Evolutionary conservation across 2,888 invertebrate species (phyloP), one percentile per base, ranked within the genome.

Genomic region (Criorhina ranunculi): DNA sequence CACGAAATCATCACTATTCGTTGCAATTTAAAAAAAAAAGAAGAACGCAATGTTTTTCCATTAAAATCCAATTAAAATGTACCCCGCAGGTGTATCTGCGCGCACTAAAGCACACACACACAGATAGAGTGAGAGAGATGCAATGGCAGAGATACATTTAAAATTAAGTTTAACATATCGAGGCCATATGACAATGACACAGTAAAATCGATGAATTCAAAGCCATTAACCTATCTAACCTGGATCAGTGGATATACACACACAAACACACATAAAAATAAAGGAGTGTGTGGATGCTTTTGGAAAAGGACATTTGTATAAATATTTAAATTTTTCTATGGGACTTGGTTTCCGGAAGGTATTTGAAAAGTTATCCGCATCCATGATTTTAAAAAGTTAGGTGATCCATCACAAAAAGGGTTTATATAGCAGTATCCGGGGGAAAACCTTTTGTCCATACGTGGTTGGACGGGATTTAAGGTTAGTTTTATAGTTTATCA

Each of bases 51-150:
- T 79, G 73, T 77, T 79, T 24, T 83, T 79, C 31, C 79, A 83
- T 79, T 79, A 79, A 83, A 83, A 79, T 77, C 67, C 83, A 83
- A 83, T 83, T 83, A 83, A 83, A 83, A 79, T 44, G 57, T 15
- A 55, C 69, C 67, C 66, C 78, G 83, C 83, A 83, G 79, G 83
- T 79, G 78, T 73, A 73, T 66, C 40, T 19, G 17, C 11, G 49
- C 62, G 37, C 72, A 77, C n/a, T n/a, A n/a, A n/a, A n/a, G n/a
- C 67, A 35, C 53, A 9, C 29, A 24, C 24, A 29, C 24, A 17
- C 33, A 29, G 8, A 24, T 1, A 33, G 7, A 44, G 7, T 15
- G 24, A 44, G 31, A 8, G 37, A 33, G n/a, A n/a, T n/a, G n/a
- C n/a, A n/a, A n/a, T n/a, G n/a, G n/a, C n/a, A n/a, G 37, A 55